Evolutionary conservation across 2,113 vertebrate genomes (phyloP), one percentile per base, ranked within the genome.

Genomic region (Brachypteracias leptosomus): DNA sequence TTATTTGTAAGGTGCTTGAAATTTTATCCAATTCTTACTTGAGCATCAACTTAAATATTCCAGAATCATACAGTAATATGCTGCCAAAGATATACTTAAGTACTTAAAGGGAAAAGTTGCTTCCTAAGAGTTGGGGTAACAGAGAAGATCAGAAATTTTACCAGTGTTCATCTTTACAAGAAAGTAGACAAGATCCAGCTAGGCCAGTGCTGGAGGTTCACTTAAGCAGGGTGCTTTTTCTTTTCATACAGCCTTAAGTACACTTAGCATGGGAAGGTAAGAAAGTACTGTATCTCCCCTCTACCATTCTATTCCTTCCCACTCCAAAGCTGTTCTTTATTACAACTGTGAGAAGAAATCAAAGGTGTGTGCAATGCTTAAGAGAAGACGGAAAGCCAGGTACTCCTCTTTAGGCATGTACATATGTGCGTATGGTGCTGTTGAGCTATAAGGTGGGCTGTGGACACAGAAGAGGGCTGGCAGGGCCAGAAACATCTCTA

Each of bases 1-100:
- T 89, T 77, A 94, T 54, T 93, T 93, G 77, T 36, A 85, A 58
- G 24, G 38, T 22, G 59, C 46, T 65, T 89, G 71, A 94, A 86
- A 94, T 77, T 29, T 74, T 72, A 80, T 57, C 24, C 38, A 63
- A 14, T 76, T 86, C 52, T 63, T 77, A 47, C 26, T 31, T 33
- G 3, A 84, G 55, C 47, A 81, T 47, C 82, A 79, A 38, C 15
- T 81, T 44, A 66, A 71, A 66, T 52, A 70, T 77, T 90, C 42
- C 55, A 84, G 46, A 67, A 66, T 85, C 31, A 63, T n/a, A 14
- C 0, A 67, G 16, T 15, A 77, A 92, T 49, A 38, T 1, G 7
- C 42, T 88, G 72, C 55, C 81, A 67, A 88, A 84, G 13, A 84
- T 10, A 72, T 0, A 42, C 14, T 61, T 62, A 52, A 47, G 10